phyloP scores from a whole-genome alignment of 2,888 invertebrate species.

The Sinopyrophorus schimmeli region DNA sequence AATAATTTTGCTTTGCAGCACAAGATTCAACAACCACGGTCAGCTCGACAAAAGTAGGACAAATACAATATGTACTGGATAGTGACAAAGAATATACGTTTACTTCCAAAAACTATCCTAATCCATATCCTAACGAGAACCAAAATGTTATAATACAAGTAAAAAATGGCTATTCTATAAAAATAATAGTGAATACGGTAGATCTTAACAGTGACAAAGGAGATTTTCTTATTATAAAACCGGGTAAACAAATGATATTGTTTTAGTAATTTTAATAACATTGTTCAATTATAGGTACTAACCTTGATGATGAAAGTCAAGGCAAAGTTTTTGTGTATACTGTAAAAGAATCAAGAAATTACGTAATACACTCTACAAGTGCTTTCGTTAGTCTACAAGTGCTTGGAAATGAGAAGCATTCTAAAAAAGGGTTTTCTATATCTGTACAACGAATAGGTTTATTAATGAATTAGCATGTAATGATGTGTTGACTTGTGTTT shows the following conservation, averaged over 20 bases:
- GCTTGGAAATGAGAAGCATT: slow-evolving; percentile 77
- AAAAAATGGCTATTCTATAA: slow-evolving; percentile 13
- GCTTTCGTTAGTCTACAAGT: slow-evolving; percentile 17
- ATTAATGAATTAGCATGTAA: slow-evolving; percentile 25
- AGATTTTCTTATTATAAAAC: slow-evolving; percentile 31
- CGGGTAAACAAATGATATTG: slow-evolving; percentile 21
- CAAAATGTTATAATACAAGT: slow-evolving; percentile 4
- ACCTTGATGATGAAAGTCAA: slow-evolving; percentile 17
- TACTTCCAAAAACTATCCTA: slow-evolving; percentile 14
- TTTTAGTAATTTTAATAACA: slow-evolving; percentile 4
- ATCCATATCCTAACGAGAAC: slow-evolving; percentile 9
- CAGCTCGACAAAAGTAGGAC: no score
- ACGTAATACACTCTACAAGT: slow-evolving; percentile 19
- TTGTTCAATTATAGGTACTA: slow-evolving; percentile 14
- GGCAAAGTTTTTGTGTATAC: slow-evolving; percentile 29
- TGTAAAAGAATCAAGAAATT: slow-evolving; percentile 20
- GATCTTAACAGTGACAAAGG: slow-evolving; percentile 25
- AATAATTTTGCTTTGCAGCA: no score
- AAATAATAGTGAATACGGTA: slow-evolving; percentile 39
- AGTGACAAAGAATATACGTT: slow-evolving; percentile 9
- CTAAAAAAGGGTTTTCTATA: slow-evolving; percentile 81
- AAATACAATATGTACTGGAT: no score
- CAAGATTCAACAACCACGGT: no score
- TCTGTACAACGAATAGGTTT: slow-evolving; percentile 24
- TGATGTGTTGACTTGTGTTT: not conserved